Base-by-base conservation (phyloP, 2,113 vertebrate species). In the Notothenia coriiceps region DNA sequence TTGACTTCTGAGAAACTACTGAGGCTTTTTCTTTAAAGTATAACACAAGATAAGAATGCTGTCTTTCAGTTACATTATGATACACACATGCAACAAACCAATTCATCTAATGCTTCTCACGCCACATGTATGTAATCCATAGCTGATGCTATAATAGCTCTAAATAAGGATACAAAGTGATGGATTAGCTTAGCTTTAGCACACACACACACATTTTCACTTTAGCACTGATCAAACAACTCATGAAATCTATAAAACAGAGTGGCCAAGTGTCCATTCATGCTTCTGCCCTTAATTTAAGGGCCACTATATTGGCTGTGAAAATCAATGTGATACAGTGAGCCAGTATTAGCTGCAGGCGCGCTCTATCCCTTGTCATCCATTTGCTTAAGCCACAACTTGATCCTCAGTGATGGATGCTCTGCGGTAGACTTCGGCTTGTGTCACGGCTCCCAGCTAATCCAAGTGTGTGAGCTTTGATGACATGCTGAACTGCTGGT, bases 381-480 rank as follows among this genome's bases (percentile, higher is more conserved):
- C 91, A 89, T 93, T 89, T 90, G 87, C 87, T 88, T 92, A 92
- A 94, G 83, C 85, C 83, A 52, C 63, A 62, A 83, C 89, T 87
- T 92, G 90, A 93, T 93, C 90, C 89, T 84, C 35, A 12, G 84
- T 92, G 93, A 93, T 91, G 90, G 90, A 89, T 90, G 89, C 88
- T 84, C 82, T 74, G 89, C 70, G 68, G 86, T 88, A 73, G 84
- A 85, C 82, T 79, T 75, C 35, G 12, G 57, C 79, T 79, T 47
- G 74, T 59, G 67, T 79, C 83, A 44, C 82, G 10, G 83, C 82
- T 91, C 77, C 74, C n/a, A 10, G 89, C 80, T 93, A 93, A 94
- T 92, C 86, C 83, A 69, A 87, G 83, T 66, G 79, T 81, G 76
- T 66, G 80, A 86, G 80, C 86, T 68, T 46, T 57, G 62, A 75